Base-by-base conservation (phyloP, 1,140 invertebrate genomes). In the Diachasmimorpha longicaudata region DNA sequence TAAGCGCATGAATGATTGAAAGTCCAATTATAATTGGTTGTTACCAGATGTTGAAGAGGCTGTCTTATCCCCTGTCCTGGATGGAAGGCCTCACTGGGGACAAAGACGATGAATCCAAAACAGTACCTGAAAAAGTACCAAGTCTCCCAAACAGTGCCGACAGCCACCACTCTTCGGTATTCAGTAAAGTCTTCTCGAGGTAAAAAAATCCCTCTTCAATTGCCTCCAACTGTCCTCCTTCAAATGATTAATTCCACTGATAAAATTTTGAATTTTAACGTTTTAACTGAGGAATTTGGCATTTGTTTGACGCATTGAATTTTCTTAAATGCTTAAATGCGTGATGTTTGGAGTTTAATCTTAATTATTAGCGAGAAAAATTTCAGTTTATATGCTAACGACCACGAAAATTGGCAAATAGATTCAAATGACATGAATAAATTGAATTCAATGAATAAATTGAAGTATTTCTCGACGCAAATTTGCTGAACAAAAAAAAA, bases 41-140 rank as follows among this genome's bases (percentile, higher is more conserved):
- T 58, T 16, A 39, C 16, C 80, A 96, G 95, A 96, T 97, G 94
- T 89, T 97, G 74, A 97, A 97, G 89, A 92, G 96, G 80, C 91
- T 97, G 44, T 97, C 95, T 0, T 96, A 97, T 88, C 96, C 96
- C n/a, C 87, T 97, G 58, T 94, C 95, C 1, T 97, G 95, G 95
- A 95, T 97, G 91, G 96, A 97, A 88, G 95, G 95, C 19, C 88
- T 96, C 19, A 93, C 94, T 0, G 93, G 93, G 36, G 93, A 95
- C 52, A 90, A 91, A 77, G 90, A 92, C 16, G 90, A 92, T 77
- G 85, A 91, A 75, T 84, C 83, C 77, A 85, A 87, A 81, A 76
- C 83, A 58, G 74, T 78, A 39, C 79, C 82, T 79, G 85, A 89
- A 77, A 88, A 90, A 84, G 79, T 85, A 77, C 82, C 88, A 36